Conservation (phyloP, 1,140 invertebrate genomes). For the Ctenoplectra terminalis region DNA sequence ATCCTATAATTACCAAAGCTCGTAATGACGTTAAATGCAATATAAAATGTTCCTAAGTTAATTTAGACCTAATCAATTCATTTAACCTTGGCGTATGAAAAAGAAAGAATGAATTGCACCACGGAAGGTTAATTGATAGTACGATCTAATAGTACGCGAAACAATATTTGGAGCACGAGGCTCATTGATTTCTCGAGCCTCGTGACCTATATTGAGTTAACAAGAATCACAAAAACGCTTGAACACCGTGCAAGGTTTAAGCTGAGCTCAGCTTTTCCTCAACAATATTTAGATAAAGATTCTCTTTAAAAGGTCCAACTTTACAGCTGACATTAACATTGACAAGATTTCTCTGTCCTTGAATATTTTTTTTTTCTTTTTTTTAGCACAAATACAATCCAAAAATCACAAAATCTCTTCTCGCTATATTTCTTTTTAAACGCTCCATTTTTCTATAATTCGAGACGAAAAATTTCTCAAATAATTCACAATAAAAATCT, state of each 20-base stretch:
- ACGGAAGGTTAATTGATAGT: neutral
- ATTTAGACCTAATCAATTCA: neutral
- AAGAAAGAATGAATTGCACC: neutral
- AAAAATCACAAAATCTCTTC: neutral
- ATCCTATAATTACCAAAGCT: too few relatives aligned
- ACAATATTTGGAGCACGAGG: slow-evolving; percentile 26
- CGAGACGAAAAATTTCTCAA: too few relatives aligned
- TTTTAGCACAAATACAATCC: neutral
- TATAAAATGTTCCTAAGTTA: neutral
- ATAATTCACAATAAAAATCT: neutral
- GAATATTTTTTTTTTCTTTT: neutral
- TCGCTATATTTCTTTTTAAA: too few relatives aligned
- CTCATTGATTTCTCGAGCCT: slow-evolving; percentile 37
- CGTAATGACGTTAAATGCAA: too few relatives aligned
- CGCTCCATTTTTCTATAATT: too few relatives aligned
- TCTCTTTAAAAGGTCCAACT: neutral
- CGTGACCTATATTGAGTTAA: slow-evolving; percentile 43
- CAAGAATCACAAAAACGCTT: slow-evolving; percentile 34
- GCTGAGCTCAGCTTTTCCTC: neutral
- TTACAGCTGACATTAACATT: slow-evolving; percentile 1
- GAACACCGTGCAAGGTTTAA: slow-evolving; percentile 11
- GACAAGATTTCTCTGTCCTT: neutral
- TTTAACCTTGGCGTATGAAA: neutral
- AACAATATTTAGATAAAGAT: neutral
- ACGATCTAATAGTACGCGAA: slow-evolving; percentile 1